Evolutionary conservation across 2,113 vertebrate genomes (phyloP).

Genomic region (Catharus minimus): DNA sequence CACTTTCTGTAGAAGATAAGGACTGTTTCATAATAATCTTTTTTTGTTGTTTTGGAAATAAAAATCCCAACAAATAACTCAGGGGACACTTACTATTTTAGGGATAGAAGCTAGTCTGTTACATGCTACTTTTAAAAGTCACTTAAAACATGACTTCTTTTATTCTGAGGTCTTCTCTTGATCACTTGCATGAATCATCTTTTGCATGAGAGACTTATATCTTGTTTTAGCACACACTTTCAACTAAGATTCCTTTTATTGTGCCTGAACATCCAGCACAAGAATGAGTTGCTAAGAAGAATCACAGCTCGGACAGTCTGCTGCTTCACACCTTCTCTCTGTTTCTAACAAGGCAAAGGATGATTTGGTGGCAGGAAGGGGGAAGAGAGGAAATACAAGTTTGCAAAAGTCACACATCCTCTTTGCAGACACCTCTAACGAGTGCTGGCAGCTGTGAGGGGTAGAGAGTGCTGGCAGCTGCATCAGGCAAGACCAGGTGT

Average conservation of each 20-base stretch:
- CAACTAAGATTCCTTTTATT: neutral
- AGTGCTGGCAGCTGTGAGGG: neutral
- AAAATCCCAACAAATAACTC: neutral
- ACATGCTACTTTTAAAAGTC: neutral
- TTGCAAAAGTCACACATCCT: neutral
- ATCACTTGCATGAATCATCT: neutral
- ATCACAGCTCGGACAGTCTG: neutral
- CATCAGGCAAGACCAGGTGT: slow-evolving; percentile 13
- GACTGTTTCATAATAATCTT: neutral
- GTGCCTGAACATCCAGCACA: neutral
- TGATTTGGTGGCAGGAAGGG: neutral
- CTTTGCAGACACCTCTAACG: neutral
- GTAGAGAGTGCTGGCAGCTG: slow-evolving; percentile 20
- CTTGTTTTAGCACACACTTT: slow-evolving; percentile 6
- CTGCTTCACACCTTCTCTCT: neutral
- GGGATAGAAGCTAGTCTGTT: neutral
- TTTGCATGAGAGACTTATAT: neutral
- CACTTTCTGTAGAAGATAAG: neutral
- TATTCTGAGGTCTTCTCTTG: neutral
- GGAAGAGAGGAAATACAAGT: neutral
- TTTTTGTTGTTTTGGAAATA: neutral
- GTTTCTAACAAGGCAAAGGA: neutral
- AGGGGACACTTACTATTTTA: neutral
- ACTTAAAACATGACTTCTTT: slow-evolving; percentile 5
- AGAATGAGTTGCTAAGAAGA: neutral